Conservation (phyloP, 2,888 invertebrate species). For the Micropterix aruncella region DNA sequence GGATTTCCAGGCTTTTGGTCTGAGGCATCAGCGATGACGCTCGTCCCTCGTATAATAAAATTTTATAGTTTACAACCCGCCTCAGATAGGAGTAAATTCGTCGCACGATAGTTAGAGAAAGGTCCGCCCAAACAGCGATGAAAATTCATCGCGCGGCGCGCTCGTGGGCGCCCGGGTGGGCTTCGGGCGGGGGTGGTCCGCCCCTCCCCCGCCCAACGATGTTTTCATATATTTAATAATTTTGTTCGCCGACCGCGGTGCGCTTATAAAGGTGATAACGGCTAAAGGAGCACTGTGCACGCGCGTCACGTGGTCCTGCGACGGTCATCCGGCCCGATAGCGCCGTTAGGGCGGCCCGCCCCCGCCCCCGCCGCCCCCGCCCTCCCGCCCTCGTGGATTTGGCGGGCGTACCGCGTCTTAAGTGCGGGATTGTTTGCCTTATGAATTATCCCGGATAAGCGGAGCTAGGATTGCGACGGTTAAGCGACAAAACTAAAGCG, state of each 20-base stretch:
- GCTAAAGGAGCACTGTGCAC: neutral
- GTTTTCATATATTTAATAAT: neutral
- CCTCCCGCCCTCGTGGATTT: neutral
- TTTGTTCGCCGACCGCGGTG: neutral
- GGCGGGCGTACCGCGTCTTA: neutral
- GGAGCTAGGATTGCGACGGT: neutral
- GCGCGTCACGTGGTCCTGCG: neutral
- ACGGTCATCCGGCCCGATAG: neutral
- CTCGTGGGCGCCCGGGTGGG: neutral
- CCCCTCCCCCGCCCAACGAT: neutral
- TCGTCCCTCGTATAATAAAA: no score
- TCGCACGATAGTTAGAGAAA: no score
- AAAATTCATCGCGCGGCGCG: neutral
- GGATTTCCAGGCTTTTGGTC: no score
- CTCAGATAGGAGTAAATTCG: no score
- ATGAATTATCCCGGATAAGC: neutral
- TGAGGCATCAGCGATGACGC: no score
- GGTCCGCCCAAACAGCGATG: neutral
- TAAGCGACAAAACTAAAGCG: neutral
- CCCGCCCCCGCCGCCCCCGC: neutral
- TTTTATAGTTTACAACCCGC: no score
- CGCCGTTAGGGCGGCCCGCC: neutral
- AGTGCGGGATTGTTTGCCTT: neutral
- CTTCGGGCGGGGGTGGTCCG: neutral
- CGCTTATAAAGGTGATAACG: neutral